These are phyloP conservation scores for Cylas formicarius DNA, from an alignment of 1,140 invertebrate species.

Conservation along the genomic window DNA sequence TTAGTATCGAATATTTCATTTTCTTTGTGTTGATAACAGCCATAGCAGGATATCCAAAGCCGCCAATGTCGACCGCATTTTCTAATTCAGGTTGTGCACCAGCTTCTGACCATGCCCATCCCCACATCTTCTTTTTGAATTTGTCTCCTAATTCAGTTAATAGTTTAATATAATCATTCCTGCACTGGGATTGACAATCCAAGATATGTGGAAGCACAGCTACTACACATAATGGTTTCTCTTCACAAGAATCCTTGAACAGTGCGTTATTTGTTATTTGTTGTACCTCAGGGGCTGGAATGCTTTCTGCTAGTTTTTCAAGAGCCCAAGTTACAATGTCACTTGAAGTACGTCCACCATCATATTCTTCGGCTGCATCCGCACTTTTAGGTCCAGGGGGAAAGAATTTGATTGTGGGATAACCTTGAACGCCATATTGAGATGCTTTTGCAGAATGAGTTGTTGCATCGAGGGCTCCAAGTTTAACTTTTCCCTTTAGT, in stretches of 20 bases:
- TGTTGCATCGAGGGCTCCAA: constrained; percentile 95
- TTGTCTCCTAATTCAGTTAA: constrained; percentile 78
- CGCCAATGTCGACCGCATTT: constrained; percentile 86
- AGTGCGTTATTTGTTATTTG: constrained; percentile 57
- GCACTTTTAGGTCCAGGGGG: constrained; percentile 71
- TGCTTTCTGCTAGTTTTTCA: constrained; percentile 78
- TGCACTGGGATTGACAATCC: constrained; percentile 92
- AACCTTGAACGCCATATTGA: constrained; percentile 79
- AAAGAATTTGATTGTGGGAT: constrained; percentile 97
- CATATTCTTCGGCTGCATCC: constrained; percentile 67
- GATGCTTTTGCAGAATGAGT: constrained; percentile 74
- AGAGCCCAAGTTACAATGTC: constrained; percentile 91
- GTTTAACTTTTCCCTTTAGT: constrained; percentile 60
- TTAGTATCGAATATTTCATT: constrained; percentile 90
- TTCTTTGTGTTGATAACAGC: constrained; percentile 95
- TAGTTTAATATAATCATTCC: constrained; percentile 79
- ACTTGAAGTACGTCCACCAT: constrained; percentile 81
- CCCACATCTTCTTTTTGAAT: constrained; percentile 95
- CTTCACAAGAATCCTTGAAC: constrained; percentile 70
- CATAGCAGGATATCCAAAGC: constrained; percentile 88
- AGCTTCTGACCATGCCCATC: constrained; percentile 48
- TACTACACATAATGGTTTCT: constrained; percentile 87
- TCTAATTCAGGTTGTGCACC: constrained; percentile 63
- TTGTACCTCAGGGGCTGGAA: constrained; percentile 82
- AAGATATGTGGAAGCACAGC: constrained; percentile 93